Evolutionary conservation across 1,140 invertebrate genomes (phyloP).

Genomic region (Bombus waltoni): DNA sequence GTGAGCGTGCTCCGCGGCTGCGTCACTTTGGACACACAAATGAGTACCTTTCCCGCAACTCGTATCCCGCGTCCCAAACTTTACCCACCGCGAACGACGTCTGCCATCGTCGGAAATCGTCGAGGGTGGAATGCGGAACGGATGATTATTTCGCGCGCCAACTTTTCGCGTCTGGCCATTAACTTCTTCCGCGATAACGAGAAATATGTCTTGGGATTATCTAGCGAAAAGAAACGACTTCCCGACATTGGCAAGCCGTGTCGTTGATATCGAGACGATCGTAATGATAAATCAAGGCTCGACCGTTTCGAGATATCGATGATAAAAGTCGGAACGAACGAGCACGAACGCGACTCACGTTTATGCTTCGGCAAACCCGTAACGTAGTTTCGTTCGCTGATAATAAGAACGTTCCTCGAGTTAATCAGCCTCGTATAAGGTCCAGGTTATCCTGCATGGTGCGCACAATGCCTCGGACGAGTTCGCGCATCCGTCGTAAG

Average conservation of each 20-base stretch:
- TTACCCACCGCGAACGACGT: not conserved
- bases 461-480: slow-evolving; percentile 31
- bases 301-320: slow-evolving; percentile 31
- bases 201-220: slow-evolving; percentile 3
- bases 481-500: slow-evolving; percentile 35
- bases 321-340: slow-evolving; percentile 4
- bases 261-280: slow-evolving; percentile 37
- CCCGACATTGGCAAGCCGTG: slow-evolving; percentile 6
- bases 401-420: slow-evolving; percentile 31
- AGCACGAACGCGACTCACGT: slow-evolving; percentile 14
- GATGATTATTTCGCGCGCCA: not conserved
- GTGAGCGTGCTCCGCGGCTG: slow-evolving; percentile 35
- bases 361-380: not conserved
- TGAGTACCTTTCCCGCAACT: not conserved
- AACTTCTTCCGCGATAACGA: slow-evolving; percentile 15
- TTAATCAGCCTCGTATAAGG: slow-evolving; percentile 34
- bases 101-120: not conserved
- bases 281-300: slow-evolving; percentile 32
- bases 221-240: not conserved
- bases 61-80: not conserved
- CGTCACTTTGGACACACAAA: slow-evolving; percentile 2
- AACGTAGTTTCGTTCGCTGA: slow-evolving; percentile 29
- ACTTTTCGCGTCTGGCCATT: not conserved
- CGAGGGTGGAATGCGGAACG: slow-evolving; percentile 2
- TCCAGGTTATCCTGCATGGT: slow-evolving; percentile 13